Evolutionary conservation across 2,888 invertebrate genomes (phyloP).

Genomic region (Tetragonula carbonaria): DNA sequence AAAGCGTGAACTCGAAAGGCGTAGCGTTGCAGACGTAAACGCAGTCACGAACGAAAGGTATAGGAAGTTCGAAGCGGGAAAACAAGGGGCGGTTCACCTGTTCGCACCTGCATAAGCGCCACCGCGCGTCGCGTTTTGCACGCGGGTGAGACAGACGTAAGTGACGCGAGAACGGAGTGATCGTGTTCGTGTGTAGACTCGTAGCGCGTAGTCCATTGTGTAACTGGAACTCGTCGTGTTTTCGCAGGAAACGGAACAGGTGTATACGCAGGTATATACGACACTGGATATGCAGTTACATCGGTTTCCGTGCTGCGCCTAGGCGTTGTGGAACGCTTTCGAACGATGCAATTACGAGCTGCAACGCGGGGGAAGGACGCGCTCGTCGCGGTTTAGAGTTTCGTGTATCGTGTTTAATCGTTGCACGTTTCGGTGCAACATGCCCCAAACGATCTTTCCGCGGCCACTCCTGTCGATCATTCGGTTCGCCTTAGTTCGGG

Average conservation of each 20-base stretch:
- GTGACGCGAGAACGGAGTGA: conserved; percentile 27
- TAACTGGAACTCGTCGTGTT: conserved; percentile 78
- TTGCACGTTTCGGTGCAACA: conserved; percentile 27
- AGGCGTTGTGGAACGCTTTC: conserved; percentile 56
- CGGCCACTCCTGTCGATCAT: background rate
- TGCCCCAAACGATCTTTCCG: background rate
- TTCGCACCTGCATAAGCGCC: conserved; percentile 63
- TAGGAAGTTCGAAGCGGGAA: conserved; percentile 21
- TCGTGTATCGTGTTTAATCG: conserved; percentile 60
- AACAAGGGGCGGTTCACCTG: conserved; percentile 46
- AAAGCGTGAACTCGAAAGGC: background rate
- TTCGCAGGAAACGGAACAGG: conserved; percentile 79
- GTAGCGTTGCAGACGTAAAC: background rate
- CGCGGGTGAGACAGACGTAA: conserved; percentile 7
- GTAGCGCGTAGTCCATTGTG: conserved; percentile 69
- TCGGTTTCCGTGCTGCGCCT: conserved; percentile 75
- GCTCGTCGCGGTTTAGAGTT: conserved; percentile 51
- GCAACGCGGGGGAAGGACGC: conserved; percentile 30
- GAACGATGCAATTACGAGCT: conserved; percentile 57
- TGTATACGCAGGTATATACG: conserved; percentile 65
- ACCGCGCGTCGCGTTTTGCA: conserved; percentile 34
- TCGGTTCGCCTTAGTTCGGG: background rate
- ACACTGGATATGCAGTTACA: conserved; percentile 75
- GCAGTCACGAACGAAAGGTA: conserved; percentile 7
- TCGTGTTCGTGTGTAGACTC: conserved; percentile 40